These are phyloP conservation scores for Hozukius guyotensis DNA, from an alignment of 2,797 vertebrate species.

Conservation along the genomic window DNA sequence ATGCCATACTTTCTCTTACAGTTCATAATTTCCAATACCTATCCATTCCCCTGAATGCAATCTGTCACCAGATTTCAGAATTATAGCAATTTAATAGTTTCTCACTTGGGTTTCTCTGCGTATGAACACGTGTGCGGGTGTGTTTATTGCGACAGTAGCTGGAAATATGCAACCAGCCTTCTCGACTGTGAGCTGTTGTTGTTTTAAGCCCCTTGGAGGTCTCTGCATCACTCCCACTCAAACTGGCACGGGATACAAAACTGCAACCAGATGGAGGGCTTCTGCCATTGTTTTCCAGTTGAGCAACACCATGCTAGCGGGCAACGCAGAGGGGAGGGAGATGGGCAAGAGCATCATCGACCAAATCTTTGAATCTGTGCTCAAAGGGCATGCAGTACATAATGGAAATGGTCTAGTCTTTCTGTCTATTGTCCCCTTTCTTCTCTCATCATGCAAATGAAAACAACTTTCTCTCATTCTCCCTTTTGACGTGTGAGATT, in stretches of 20 bases:
- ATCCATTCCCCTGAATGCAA: conserved; percentile 6
- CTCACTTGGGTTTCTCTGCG: conserved; percentile 13
- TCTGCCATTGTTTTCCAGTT: conserved; percentile 71
- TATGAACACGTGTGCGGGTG: conserved; percentile 27
- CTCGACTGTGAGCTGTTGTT: conserved; percentile 65
- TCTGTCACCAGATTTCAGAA: conserved; percentile 29
- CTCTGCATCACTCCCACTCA: conserved; percentile 60
- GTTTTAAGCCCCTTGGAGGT: conserved; percentile 68
- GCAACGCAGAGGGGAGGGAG: conserved; percentile 32
- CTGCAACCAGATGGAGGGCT: conserved; percentile 70
- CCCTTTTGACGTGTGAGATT: not conserved
- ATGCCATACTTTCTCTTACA: conserved; percentile 35
- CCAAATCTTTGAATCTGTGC: conserved; percentile 34
- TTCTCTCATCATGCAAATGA: not conserved
- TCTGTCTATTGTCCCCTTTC: conserved; percentile 6
- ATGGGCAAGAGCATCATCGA: conserved; percentile 16
- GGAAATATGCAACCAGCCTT: conserved; percentile 61
- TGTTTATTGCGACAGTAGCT: conserved; percentile 75
- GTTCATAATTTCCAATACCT: conserved; percentile 20
- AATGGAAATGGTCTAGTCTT: not conserved
- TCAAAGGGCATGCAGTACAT: not conserved
- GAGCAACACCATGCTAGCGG: conserved; percentile 47
- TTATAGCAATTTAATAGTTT: conserved; percentile 26
- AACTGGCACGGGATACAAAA: conserved; percentile 70
- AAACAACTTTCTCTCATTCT: conserved; percentile 13